Percentiles rank a stretch among this genome's conserved stretches.
phyloP scores from a whole-genome alignment of 2,888 invertebrate genomes.

The Stenurella melanura region DNA sequence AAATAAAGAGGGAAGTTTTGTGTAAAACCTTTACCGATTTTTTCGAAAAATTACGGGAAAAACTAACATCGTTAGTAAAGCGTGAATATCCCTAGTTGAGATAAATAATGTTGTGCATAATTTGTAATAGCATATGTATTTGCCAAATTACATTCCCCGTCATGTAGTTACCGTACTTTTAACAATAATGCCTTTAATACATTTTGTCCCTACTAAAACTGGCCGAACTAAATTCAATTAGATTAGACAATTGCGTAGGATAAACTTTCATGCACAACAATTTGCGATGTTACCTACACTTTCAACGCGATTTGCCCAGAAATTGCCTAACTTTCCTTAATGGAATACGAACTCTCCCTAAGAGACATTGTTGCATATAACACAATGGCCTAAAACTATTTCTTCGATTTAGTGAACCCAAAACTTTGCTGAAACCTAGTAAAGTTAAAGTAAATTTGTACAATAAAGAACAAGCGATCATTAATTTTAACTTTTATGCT shows the following conservation, averaged over 20 bases:
- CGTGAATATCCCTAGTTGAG: too few relatives aligned
- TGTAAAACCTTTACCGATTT: too few relatives aligned
- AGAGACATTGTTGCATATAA: constrained; percentile 30
- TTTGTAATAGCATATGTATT: too few relatives aligned
- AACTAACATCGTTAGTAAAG: too few relatives aligned
- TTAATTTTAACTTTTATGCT: constrained; percentile 21
- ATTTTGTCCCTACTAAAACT: neutral
- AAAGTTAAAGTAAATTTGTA: constrained; percentile 23
- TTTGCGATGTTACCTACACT: constrained; percentile 31
- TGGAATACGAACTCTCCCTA: constrained; percentile 24
- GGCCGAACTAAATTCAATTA: constrained; percentile 24
- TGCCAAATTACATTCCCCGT: too few relatives aligned
- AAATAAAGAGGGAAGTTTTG: too few relatives aligned
- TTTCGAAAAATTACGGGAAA: too few relatives aligned
- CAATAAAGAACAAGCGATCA: constrained; percentile 17
- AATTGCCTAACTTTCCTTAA: constrained; percentile 33
- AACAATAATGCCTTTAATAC: neutral
- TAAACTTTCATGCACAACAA: constrained; percentile 20
- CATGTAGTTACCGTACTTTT: neutral
- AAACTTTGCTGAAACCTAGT: constrained; percentile 4
- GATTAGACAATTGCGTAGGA: constrained; percentile 16
- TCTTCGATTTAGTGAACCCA: constrained; percentile 19
- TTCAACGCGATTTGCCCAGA: constrained; percentile 21
- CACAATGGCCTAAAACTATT: constrained; percentile 33
- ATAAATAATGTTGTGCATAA: too few relatives aligned